Percentiles rank a stretch among this genome's conserved stretches.
These are phyloP conservation scores for Micromesistius poutassou DNA, from an alignment of 2,797 vertebrate genomes.

Conservation along the genomic window DNA sequence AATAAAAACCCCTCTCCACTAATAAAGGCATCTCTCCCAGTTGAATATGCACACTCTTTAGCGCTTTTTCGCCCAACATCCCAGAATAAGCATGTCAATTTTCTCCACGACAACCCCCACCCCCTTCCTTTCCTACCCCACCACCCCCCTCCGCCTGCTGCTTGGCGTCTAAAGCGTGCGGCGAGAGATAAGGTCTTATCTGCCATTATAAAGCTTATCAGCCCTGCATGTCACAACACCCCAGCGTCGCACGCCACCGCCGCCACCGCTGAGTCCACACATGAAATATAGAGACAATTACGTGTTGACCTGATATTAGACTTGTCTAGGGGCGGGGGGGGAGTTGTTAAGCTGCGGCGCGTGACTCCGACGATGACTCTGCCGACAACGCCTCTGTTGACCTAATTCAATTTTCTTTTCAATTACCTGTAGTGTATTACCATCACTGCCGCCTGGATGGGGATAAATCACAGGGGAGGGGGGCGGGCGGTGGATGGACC, in stretches of 20 bases:
- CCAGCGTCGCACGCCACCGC: constrained; percentile 27
- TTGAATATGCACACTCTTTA: too few relatives aligned
- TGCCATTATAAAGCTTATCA: too few relatives aligned
- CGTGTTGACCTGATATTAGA: constrained; percentile 47
- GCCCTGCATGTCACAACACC: constrained; percentile 47
- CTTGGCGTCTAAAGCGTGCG: too few relatives aligned
- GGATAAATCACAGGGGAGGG: constrained; percentile 56
- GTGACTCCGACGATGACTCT: constrained; percentile 57
- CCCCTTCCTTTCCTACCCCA: too few relatives aligned
- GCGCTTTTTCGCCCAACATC: too few relatives aligned
- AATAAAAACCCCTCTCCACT: too few relatives aligned
- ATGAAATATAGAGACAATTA: constrained; percentile 68
- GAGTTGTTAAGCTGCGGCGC: constrained; percentile 50
- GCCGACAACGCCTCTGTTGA: constrained; percentile 63
- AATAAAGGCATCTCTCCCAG: too few relatives aligned
- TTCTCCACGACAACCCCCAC: too few relatives aligned
- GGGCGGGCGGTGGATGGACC: too few relatives aligned
- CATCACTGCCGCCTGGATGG: constrained; percentile 55
- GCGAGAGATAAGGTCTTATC: too few relatives aligned
- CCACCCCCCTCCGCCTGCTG: too few relatives aligned
- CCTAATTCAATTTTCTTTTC: constrained; percentile 78
- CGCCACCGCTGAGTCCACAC: constrained; percentile 45
- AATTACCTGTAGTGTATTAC: constrained; percentile 74
- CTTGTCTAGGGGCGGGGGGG: constrained; percentile 52
- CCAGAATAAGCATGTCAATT: too few relatives aligned